Evolutionary conservation across 2,888 invertebrate species (phyloP).

Genomic region (Notodromas monacha): DNA sequence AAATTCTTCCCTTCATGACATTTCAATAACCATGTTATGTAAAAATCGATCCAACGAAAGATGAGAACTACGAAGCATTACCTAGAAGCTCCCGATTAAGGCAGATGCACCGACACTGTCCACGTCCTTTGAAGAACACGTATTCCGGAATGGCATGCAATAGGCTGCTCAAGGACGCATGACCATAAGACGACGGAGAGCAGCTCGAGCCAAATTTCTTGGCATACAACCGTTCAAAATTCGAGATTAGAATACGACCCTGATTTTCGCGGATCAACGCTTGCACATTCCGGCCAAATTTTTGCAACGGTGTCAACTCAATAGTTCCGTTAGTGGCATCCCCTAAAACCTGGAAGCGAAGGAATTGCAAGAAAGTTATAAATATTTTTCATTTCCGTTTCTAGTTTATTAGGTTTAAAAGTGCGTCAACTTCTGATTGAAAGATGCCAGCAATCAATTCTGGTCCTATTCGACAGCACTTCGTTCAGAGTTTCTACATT

Average conservation of each 20-base stretch:
- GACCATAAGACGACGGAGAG: slow-evolving; percentile 22
- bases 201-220: slow-evolving; percentile 17
- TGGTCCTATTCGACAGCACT: no score
- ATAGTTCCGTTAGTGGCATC: slow-evolving; percentile 14
- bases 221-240: slow-evolving; percentile 18
- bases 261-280: slow-evolving; percentile 20
- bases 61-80: slow-evolving; percentile 11
- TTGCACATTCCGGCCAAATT: slow-evolving; percentile 22
- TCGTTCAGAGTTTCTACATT: no score
- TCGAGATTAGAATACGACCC: slow-evolving; percentile 15
- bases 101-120: slow-evolving; percentile 17
- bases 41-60: no score
- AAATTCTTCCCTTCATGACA: no score
- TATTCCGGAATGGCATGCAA: slow-evolving; percentile 23
- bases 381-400: no score
- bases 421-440: no score
- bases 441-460: no score
- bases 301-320: slow-evolving; percentile 18
- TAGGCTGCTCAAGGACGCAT: slow-evolving; percentile 19
- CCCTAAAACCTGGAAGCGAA: slow-evolving; percentile 14
- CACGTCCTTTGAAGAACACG: slow-evolving; percentile 18
- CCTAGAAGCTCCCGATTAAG: slow-evolving; percentile 16
- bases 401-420: no score
- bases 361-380: no score
- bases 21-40: no score